phyloP scores from a whole-genome alignment of 2,888 invertebrate genomes.

The Aplocera efformata region DNA sequence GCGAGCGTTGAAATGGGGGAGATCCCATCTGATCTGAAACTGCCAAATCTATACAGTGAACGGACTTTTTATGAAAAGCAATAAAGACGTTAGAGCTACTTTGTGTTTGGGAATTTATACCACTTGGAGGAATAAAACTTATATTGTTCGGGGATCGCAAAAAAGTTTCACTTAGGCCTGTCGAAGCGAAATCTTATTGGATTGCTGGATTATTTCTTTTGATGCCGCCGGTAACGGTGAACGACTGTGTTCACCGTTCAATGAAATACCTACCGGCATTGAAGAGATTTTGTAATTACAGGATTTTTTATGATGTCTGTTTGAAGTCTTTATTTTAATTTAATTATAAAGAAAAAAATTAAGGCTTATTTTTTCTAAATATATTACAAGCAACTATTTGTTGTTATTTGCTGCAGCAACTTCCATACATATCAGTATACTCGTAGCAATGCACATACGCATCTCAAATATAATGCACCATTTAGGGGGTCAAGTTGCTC shows the following conservation, averaged over 20 bases:
- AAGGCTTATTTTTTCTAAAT: too few species aligned
- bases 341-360: too few species aligned
- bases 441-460: too few species aligned
- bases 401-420: too few species aligned
- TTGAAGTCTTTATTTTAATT: too few species aligned
- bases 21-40: constrained; percentile 54
- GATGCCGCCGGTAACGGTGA: constrained; percentile 44
- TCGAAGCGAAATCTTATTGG: constrained; percentile 74
- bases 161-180: constrained; percentile 75
- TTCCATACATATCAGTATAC: too few species aligned
- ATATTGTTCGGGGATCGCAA: constrained; percentile 74
- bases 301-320: too few species aligned
- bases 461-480: too few species aligned
- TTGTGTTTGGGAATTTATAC: constrained; percentile 79
- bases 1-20: constrained; percentile 37
- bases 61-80: constrained; percentile 75
- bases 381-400: too few species aligned
- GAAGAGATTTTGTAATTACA: background rate
- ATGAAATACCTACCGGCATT: constrained; percentile 1
- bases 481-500: too few species aligned
- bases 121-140: constrained; percentile 76
- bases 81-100: constrained; percentile 78
- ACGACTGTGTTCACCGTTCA: constrained; percentile 30
- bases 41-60: constrained; percentile 65
- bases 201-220: constrained; percentile 70